These are phyloP conservation scores for Drosophila bocqueti DNA, from an alignment of 1,140 invertebrate genomes.

Conservation along the genomic window DNA sequence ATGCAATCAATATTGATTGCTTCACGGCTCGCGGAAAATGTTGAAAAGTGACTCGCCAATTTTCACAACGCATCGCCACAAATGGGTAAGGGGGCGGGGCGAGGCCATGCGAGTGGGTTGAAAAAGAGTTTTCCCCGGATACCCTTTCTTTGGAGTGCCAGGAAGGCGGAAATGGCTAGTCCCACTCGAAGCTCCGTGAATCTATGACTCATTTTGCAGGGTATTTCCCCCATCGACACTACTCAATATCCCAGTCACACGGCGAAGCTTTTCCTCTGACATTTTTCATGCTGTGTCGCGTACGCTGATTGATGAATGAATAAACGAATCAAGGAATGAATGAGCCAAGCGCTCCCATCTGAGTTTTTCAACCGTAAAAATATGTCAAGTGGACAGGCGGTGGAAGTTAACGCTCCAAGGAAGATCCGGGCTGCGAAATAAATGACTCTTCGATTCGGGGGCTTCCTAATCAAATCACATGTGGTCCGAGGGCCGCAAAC, in stretches of 20 bases:
- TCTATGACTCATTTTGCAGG: slow-evolving; percentile 18
- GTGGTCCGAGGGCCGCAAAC: slow-evolving; percentile 27
- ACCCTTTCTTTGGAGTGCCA: neutral
- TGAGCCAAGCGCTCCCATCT: slow-evolving; percentile 40
- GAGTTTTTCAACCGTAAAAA: slow-evolving; percentile 72
- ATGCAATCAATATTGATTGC: slow-evolving; percentile 83
- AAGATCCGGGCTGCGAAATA: slow-evolving; percentile 24
- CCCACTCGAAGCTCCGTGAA: neutral
- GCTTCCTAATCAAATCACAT: slow-evolving; percentile 73
- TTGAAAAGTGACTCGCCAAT: slow-evolving; percentile 77
- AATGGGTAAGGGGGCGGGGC: slow-evolving; percentile 22
- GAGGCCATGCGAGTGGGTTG: neutral
- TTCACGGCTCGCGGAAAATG: slow-evolving; percentile 58
- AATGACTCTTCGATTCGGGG: slow-evolving; percentile 52
- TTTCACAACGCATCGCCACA: slow-evolving; percentile 62
- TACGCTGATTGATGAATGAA: slow-evolving; percentile 79
- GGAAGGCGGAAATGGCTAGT: neutral
- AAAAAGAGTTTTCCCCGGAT: slow-evolving; percentile 9
- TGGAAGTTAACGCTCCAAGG: slow-evolving; percentile 22
- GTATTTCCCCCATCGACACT: slow-evolving; percentile 16
- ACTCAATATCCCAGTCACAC: slow-evolving; percentile 5
- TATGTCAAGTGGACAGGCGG: slow-evolving; percentile 64
- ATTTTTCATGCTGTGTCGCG: slow-evolving; percentile 76
- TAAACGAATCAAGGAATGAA: slow-evolving; percentile 70
- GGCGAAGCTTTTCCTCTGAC: slow-evolving; percentile 49